A percentile compares a stretch with the other conserved stretches of the same genome.
These are phyloP conservation scores for Diabrotica undecimpunctata DNA, from an alignment of 1,140 invertebrate genomes.

Conservation along the genomic window DNA sequence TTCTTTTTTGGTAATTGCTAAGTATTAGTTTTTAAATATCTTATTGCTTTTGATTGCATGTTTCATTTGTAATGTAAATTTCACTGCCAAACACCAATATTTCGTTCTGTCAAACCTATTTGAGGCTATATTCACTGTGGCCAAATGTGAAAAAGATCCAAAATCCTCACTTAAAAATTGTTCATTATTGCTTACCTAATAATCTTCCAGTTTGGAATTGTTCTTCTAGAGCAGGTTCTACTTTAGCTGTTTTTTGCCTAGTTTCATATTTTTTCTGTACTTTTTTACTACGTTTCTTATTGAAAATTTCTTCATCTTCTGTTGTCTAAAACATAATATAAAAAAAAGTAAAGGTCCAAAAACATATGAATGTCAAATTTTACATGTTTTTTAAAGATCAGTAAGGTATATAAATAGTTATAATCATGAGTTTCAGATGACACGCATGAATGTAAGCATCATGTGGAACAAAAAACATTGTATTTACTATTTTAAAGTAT, in stretches of 20 bases:
- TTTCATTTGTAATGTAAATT: no score
- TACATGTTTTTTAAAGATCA: constrained; percentile 21
- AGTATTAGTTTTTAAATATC: no score
- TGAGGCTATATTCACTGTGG: no score
- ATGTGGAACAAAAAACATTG: no score
- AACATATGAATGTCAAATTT: background rate
- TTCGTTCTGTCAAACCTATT: no score
- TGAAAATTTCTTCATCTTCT: constrained; percentile 89
- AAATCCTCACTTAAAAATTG: no score
- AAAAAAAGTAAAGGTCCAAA: constrained; percentile 15
- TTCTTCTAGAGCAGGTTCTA: constrained; percentile 90
- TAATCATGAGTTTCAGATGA: constrained; percentile 46
- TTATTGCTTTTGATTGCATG: no score
- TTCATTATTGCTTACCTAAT: constrained; percentile 64
- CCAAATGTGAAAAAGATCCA: no score
- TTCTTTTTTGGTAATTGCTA: no score
- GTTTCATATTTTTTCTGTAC: constrained; percentile 89
- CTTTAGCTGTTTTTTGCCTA: constrained; percentile 87
- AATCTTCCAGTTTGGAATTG: constrained; percentile 95
- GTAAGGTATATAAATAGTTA: constrained; percentile 15
- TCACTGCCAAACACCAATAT: no score
- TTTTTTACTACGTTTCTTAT: constrained; percentile 92
- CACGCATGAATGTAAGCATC: constrained; percentile 41
- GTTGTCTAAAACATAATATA: constrained; percentile 66
- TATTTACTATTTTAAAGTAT: no score